Evolutionary conservation across 2,113 vertebrate species (phyloP).

Genomic region (Peucedramus taeniatus): DNA sequence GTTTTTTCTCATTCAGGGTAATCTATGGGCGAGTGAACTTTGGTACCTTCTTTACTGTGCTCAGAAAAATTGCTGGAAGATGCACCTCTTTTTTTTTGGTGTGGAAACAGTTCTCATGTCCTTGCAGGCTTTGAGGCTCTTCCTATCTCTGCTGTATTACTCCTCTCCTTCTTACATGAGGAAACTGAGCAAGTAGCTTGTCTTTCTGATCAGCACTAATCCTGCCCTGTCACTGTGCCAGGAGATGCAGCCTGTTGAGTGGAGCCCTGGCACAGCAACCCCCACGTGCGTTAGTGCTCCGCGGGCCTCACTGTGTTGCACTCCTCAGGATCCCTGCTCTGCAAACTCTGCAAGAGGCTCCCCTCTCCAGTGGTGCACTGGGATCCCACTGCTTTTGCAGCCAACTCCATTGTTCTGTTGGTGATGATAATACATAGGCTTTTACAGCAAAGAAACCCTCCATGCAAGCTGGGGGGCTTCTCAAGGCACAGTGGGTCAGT

Average conservation of each 20-base stretch:
- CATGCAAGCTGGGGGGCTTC: slow-evolving; percentile 7
- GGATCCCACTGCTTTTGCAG: not conserved
- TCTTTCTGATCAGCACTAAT: not conserved
- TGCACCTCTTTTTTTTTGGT: not conserved
- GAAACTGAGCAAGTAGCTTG: not conserved
- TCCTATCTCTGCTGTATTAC: not conserved
- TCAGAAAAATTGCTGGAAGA: not conserved
- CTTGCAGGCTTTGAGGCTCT: not conserved
- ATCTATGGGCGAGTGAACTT: slow-evolving; percentile 16
- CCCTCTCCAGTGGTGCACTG: not conserved
- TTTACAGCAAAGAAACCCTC: not conserved
- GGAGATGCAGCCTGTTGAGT: not conserved
- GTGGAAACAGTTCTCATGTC: not conserved
- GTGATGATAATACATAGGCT: not conserved
- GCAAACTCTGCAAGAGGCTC: not conserved
- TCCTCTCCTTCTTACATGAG: not conserved
- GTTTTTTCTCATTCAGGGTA: slow-evolving; percentile 36
- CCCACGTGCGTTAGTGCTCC: not conserved
- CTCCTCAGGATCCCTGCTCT: not conserved
- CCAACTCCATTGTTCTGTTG: slow-evolving; percentile 24
- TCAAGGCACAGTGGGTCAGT: not conserved
- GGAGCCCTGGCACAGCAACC: not conserved
- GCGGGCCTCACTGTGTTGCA: not conserved
- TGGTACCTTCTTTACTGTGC: not conserved
- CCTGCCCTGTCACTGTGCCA: not conserved